These are phyloP conservation scores for Smittia sp. DNA, from an alignment of 2,888 invertebrate genomes.

Conservation along the genomic window DNA sequence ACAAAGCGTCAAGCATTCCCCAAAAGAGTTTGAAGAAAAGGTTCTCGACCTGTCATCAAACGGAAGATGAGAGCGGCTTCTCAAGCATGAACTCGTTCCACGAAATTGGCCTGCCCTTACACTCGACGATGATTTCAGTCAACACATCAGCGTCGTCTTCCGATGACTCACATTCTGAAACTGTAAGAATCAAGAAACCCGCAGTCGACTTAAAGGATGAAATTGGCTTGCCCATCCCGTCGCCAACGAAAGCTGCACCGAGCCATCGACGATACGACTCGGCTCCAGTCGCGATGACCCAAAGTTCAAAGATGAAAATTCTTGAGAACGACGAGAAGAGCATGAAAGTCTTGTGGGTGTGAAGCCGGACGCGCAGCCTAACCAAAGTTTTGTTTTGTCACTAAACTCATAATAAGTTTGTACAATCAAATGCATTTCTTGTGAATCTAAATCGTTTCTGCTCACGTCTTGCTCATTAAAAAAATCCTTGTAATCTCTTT, in stretches of 20 bases:
- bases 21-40: background rate
- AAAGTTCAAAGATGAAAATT: conserved; percentile 23
- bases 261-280: conserved; percentile 43
- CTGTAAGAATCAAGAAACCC: background rate
- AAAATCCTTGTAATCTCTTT: too few species aligned
- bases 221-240: conserved; percentile 38
- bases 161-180: conserved; percentile 42
- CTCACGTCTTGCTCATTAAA: too few species aligned
- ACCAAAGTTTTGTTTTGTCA: background rate
- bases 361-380: background rate
- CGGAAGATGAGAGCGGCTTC: conserved; percentile 81
- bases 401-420: background rate
- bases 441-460: background rate
- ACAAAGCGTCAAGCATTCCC: background rate
- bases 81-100: conserved; percentile 83
- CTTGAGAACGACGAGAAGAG: conserved; percentile 43
- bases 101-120: conserved; percentile 68
- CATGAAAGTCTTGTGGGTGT: conserved; percentile 44
- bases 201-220: background rate
- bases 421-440: conserved; percentile 12
- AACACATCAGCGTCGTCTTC: conserved; percentile 41
- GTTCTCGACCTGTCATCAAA: conserved; percentile 28
- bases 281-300: conserved; percentile 42
- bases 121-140: conserved; percentile 16
- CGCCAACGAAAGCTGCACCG: background rate